These are phyloP conservation scores for Urechis unicinctus DNA, from an alignment of 2,888 invertebrate species.

Conservation along the genomic window DNA sequence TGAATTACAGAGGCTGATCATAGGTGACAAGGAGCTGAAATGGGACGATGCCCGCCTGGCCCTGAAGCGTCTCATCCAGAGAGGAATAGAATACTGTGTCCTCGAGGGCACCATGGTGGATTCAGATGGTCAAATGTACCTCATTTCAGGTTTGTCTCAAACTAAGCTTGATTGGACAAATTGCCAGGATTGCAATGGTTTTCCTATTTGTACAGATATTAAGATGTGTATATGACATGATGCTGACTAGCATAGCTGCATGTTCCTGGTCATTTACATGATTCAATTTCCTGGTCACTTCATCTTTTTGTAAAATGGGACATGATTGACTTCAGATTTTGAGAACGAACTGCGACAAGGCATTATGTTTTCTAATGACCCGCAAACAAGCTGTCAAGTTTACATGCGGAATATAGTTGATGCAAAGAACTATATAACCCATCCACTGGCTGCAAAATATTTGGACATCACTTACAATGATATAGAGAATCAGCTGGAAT, in stretches of 20 bases:
- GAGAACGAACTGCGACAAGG: slow-evolving; percentile 35
- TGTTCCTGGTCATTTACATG: not conserved
- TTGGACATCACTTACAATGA: slow-evolving; percentile 31
- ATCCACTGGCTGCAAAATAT: slow-evolving; percentile 24
- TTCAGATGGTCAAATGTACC: slow-evolving; percentile 1
- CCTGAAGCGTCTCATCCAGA: slow-evolving; percentile 29
- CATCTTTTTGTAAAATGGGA: too few relatives aligned
- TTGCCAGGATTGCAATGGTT: too few relatives aligned
- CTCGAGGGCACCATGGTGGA: slow-evolving; percentile 21
- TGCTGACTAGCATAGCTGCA: too few relatives aligned
- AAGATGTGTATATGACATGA: too few relatives aligned
- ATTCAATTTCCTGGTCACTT: not conserved
- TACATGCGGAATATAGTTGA: slow-evolving; percentile 41
- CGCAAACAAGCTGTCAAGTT: slow-evolving; percentile 28
- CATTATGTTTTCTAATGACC: slow-evolving; percentile 25
- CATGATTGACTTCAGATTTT: slow-evolving; percentile 24
- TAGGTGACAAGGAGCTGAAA: slow-evolving; percentile 5
- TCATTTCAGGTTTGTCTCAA: slow-evolving; percentile 6
- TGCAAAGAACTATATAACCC: slow-evolving; percentile 40
- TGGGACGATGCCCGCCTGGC: slow-evolving; percentile 29
- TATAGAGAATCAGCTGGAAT: not conserved
- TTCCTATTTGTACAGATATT: too few relatives aligned
- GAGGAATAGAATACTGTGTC: slow-evolving; percentile 32
- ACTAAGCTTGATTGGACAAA: not conserved
- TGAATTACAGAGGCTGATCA: not conserved